These are phyloP conservation scores for Plectrocnemia conspersa DNA, from an alignment of 1,140 invertebrate species.

Conservation along the genomic window DNA sequence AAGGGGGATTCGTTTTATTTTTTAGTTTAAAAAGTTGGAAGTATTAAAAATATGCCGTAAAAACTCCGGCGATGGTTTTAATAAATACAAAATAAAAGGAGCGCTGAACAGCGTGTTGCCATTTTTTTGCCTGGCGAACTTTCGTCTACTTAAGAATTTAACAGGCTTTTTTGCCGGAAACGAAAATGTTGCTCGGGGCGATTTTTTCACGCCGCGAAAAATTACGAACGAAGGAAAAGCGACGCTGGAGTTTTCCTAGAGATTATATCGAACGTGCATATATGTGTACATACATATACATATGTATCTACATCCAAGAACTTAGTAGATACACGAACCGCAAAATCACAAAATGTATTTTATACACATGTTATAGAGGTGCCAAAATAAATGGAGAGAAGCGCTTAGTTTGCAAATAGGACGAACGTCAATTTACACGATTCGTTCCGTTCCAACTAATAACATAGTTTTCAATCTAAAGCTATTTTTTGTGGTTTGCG, in stretches of 20 bases:
- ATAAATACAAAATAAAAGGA: slow-evolving; percentile 7
- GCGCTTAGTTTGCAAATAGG: too few relatives aligned
- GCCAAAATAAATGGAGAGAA: too few relatives aligned
- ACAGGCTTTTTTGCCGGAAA: slow-evolving; percentile 30
- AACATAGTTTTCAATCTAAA: too few relatives aligned
- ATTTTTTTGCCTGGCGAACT: slow-evolving; percentile 10
- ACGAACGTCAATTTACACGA: too few relatives aligned
- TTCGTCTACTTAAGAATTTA: slow-evolving; percentile 30
- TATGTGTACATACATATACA: background rate
- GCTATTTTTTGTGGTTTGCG: too few relatives aligned
- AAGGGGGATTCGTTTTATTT: too few relatives aligned
- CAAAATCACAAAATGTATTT: background rate
- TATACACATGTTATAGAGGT: background rate
- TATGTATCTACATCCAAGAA: background rate
- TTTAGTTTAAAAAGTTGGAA: too few relatives aligned
- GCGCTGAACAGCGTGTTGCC: background rate
- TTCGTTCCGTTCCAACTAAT: too few relatives aligned
- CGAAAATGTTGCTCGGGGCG: slow-evolving; percentile 27
- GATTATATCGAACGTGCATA: slow-evolving; percentile 19
- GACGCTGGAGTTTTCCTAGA: slow-evolving; percentile 13
- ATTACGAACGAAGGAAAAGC: slow-evolving; percentile 19
- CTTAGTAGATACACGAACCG: background rate
- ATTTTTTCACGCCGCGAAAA: slow-evolving; percentile 13
- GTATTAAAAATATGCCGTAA: too few relatives aligned
- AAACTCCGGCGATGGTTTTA: too few relatives aligned